Evolutionary conservation across 2,113 vertebrate genomes (phyloP).

Genomic region (Trichomycterus rosablanca): DNA sequence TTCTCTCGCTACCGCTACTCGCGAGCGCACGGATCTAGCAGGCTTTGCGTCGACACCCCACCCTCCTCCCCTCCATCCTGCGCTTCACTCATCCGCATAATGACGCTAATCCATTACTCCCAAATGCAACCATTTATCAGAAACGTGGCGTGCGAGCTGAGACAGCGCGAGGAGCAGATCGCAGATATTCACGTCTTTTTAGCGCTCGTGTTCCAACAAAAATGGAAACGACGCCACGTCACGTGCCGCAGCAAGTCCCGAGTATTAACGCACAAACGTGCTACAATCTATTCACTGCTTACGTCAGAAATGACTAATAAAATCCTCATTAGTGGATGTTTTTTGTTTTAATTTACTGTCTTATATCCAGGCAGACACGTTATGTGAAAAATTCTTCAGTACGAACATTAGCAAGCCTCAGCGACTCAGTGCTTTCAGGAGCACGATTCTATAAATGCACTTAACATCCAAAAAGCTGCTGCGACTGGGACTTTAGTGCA

Average conservation of each 20-base stretch:
- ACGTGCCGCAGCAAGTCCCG: background rate
- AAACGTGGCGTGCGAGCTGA: conserved; percentile 25
- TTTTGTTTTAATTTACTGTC: too few species aligned
- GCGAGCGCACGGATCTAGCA: conserved; percentile 18
- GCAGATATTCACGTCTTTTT: background rate
- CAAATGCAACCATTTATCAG: conserved; percentile 45
- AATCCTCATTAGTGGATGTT: too few species aligned
- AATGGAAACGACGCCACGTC: background rate
- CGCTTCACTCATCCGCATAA: conserved; percentile 46
- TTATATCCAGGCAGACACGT: too few species aligned
- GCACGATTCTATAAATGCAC: too few species aligned
- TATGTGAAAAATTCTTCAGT: too few species aligned
- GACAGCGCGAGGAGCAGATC: conserved; percentile 5
- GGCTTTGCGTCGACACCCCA: conserved; percentile 17
- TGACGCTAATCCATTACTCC: conserved; percentile 47
- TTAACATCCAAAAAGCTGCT: too few species aligned
- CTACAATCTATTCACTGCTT: conserved; percentile 13
- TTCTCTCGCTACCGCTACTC: background rate
- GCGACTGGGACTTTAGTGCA: too few species aligned
- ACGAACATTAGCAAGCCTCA: too few species aligned
- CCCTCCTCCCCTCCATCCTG: conserved; percentile 13
- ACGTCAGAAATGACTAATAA: too few species aligned
- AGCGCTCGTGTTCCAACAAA: background rate
- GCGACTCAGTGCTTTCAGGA: too few species aligned
- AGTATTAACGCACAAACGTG: background rate